Conservation (phyloP, 2,113 vertebrate genomes). For the Lates calcarifer region DNA sequence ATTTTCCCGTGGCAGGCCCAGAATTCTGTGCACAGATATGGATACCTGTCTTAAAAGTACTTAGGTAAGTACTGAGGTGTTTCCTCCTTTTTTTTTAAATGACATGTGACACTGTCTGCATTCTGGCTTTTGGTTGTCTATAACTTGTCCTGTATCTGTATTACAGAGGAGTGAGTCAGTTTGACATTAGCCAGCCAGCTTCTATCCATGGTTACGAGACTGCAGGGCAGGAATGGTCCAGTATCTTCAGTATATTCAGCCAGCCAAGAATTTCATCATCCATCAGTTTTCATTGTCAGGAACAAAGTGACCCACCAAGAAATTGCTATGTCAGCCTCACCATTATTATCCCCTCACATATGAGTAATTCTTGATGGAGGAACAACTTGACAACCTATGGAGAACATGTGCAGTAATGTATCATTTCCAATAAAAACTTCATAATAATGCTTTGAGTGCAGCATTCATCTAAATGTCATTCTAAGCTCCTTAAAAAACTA, state of each 20-base stretch:
- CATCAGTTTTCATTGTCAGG: conserved; percentile 11
- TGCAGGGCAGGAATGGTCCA: not conserved
- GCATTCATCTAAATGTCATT: not conserved
- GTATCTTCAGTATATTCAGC: conserved; percentile 6
- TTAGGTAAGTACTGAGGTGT: too few species aligned
- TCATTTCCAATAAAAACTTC: not conserved
- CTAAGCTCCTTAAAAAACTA: not conserved
- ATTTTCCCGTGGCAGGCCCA: too few species aligned
- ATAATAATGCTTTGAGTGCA: conserved; percentile 8
- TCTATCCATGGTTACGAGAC: not conserved
- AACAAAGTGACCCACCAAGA: not conserved
- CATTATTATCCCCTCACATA: conserved; percentile 4
- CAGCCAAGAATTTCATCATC: conserved; percentile 26
- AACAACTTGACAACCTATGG: not conserved
- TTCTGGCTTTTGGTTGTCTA: too few species aligned
- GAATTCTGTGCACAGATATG: too few species aligned
- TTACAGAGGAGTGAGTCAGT: not conserved
- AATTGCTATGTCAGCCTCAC: conserved; percentile 9
- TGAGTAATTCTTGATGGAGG: conserved; percentile 5
- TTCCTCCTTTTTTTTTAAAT: too few species aligned
- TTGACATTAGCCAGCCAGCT: conserved; percentile 14
- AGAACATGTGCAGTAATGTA: not conserved
- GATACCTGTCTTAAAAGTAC: too few species aligned
- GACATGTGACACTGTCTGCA: too few species aligned
- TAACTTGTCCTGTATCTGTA: not conserved